A percentile compares a stretch with the other conserved stretches of the same genome.
These are phyloP conservation scores for Smithornis capensis DNA, from an alignment of 2,113 vertebrate species.

Conservation along the genomic window DNA sequence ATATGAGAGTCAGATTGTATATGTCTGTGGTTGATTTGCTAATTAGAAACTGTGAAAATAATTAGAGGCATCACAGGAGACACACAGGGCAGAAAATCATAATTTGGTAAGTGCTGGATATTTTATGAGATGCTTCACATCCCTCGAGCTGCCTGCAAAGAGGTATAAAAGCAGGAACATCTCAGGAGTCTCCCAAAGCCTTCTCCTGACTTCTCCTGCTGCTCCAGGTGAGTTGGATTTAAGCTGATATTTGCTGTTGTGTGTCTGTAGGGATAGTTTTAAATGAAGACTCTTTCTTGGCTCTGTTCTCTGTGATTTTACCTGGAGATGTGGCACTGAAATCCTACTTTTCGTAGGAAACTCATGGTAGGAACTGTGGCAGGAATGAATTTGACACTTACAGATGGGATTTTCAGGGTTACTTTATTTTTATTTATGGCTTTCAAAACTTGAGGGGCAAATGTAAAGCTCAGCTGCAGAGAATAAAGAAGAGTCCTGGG, in stretches of 20 bases:
- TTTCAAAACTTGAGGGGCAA: background rate
- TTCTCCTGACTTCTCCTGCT: background rate
- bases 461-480: background rate
- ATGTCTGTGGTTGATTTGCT: background rate
- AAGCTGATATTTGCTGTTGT: background rate
- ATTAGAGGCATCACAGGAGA: background rate
- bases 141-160: background rate
- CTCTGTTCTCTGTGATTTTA: background rate
- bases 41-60: conserved; percentile 14
- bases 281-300: background rate
- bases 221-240: background rate
- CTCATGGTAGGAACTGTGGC: background rate
- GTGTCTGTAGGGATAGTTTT: background rate
- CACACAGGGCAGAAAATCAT: background rate
- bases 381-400: background rate
- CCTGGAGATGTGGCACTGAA: background rate
- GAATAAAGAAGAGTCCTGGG: background rate
- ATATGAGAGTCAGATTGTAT: background rate
- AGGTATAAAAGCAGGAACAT: conserved; percentile 1
- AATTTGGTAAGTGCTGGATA: background rate
- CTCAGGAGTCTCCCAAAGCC: background rate
- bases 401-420: background rate
- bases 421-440: background rate
- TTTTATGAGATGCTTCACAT: background rate
- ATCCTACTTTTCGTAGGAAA: accelerated